A percentile compares a stretch with the other conserved stretches of the same genome.
Conservation (phyloP, 2,888 invertebrate genomes). For the Trachelus troglodyta region DNA sequence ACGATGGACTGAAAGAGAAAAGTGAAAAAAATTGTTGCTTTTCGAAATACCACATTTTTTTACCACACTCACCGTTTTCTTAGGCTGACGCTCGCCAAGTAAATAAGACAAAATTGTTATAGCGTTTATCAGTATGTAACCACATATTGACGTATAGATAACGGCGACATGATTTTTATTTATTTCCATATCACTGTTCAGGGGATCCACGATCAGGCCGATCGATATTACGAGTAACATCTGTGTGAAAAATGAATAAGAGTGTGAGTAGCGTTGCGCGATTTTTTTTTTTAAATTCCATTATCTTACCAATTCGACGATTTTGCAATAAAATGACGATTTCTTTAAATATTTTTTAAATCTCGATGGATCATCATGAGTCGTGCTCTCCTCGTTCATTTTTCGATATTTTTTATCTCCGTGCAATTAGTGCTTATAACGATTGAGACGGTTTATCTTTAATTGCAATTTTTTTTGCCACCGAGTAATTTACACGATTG, state of each 20-base stretch:
- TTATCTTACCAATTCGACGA: slow-evolving; percentile 73
- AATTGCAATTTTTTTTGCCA: background rate
- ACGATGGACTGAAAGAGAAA: slow-evolving; percentile 64
- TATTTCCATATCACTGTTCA: slow-evolving; percentile 65
- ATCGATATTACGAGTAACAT: slow-evolving; percentile 72
- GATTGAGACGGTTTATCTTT: background rate
- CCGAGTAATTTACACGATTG: background rate
- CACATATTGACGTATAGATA: slow-evolving; percentile 75
- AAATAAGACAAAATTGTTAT: slow-evolving; percentile 72
- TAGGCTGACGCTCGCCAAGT: slow-evolving; percentile 73
- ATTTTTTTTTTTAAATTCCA: background rate
- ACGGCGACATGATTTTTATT: slow-evolving; percentile 72
- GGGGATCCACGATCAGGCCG: slow-evolving; percentile 74
- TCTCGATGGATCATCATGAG: slow-evolving; percentile 31
- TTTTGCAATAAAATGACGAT: slow-evolving; percentile 64
- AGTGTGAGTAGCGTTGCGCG: background rate
- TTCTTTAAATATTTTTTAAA: slow-evolving; percentile 42
- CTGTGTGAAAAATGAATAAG: slow-evolving; percentile 61
- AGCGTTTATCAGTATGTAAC: slow-evolving; percentile 75
- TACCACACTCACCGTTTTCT: slow-evolving; percentile 67
- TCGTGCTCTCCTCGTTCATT: slow-evolving; percentile 42
- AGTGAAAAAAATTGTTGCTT: background rate
- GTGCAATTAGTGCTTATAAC: background rate
- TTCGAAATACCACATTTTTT: background rate
- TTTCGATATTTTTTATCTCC: slow-evolving; percentile 5